Percentiles rank a stretch among this genome's conserved stretches.
These are phyloP conservation scores for Camponotus floridanus DNA, from an alignment of 1,140 invertebrate species.

Conservation along the genomic window DNA sequence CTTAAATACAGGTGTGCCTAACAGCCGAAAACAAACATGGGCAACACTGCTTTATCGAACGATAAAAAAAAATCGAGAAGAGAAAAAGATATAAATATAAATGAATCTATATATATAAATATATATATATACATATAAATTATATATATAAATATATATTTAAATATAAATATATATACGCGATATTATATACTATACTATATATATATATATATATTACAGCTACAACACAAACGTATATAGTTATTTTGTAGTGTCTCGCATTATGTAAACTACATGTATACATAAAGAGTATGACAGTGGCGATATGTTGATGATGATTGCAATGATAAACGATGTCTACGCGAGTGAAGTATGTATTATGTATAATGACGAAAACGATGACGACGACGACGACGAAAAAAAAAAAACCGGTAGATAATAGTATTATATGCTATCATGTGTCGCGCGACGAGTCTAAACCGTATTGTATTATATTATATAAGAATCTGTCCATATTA, in stretches of 20 bases:
- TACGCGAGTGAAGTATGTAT: conserved; percentile 74
- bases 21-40: conserved; percentile 76
- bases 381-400: conserved; percentile 76
- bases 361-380: conserved; percentile 73
- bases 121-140: conserved; percentile 81
- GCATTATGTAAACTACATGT: conserved; percentile 86
- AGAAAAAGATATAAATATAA: conserved; percentile 79
- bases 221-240: conserved; percentile 80
- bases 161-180: conserved; percentile 78
- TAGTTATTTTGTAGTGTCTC: conserved; percentile 86
- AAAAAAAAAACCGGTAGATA: conserved; percentile 72
- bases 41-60: conserved; percentile 80
- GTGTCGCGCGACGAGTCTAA: conserved; percentile 84
- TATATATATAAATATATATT: conserved; percentile 79
- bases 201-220: conserved; percentile 62
- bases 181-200: conserved; percentile 56
- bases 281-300: conserved; percentile 79
- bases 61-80: conserved; percentile 75
- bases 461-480: conserved; percentile 86
- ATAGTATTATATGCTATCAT: conserved; percentile 86
- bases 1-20: conserved; percentile 80
- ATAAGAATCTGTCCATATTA: conserved; percentile 87
- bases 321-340: conserved; percentile 72
- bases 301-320: conserved; percentile 69
- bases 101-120: conserved; percentile 80